These are phyloP conservation scores for Chloroceryle aenea DNA, from an alignment of 2,113 vertebrate genomes.

Conservation along the genomic window DNA sequence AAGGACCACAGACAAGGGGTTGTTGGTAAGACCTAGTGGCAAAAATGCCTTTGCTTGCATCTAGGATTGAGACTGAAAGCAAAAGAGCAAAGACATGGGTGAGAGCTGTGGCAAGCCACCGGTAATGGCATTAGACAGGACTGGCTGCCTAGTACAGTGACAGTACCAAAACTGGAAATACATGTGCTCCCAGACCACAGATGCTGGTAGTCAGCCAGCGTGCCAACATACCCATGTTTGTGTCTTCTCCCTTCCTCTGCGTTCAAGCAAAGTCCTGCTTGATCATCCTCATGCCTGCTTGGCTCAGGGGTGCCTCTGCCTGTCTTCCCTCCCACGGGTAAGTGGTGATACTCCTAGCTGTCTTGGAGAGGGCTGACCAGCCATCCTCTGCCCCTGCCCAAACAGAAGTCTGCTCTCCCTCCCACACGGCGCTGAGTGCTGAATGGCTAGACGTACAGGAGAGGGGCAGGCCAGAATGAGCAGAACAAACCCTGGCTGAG, in stretches of 20 bases:
- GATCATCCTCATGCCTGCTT: not conserved
- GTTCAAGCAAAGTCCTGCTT: not conserved
- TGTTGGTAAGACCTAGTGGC: not conserved
- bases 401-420: not conserved
- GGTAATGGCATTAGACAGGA: not conserved
- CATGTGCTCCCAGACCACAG: fast-evolving
- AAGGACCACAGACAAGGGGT: not conserved
- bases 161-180: not conserved
- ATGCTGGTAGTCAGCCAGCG: not conserved
- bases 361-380: not conserved
- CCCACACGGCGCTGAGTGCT: not conserved
- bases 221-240: fast-evolving
- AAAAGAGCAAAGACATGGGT: not conserved
- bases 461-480: not conserved
- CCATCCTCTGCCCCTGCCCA: not conserved
- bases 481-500: not conserved
- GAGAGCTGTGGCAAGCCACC: not conserved
- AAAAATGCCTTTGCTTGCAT: not conserved
- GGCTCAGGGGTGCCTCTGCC: not conserved
- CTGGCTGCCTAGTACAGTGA: not conserved
- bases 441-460: not conserved
- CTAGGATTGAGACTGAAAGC: not conserved
- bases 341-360: not conserved
- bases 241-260: not conserved
- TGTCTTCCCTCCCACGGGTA: not conserved